Percentiles rank a stretch among this genome's conserved stretches.
These are phyloP conservation scores for Aporrectodea caliginosa DNA, from an alignment of 1,140 invertebrate genomes.

Conservation along the genomic window DNA sequence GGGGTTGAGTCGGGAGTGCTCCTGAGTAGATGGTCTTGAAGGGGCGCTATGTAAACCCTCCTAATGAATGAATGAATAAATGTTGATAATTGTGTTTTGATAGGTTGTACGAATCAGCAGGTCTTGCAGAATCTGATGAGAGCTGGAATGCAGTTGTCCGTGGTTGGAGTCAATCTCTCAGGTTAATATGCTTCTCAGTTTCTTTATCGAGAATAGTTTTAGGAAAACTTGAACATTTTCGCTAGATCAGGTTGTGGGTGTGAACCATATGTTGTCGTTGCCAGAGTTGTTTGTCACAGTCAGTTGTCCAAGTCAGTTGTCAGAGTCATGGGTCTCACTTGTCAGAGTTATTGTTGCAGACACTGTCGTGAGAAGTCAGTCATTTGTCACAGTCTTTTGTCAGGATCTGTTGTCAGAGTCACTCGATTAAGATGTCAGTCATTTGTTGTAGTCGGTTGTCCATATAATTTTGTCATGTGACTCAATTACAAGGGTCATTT, in stretches of 20 bases:
- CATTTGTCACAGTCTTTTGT: not conserved
- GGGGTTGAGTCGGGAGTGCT: not conserved
- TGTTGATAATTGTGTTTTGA: not conserved
- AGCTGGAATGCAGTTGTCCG: not conserved
- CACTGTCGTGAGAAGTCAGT: not conserved
- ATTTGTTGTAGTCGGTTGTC: not conserved
- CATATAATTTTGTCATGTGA: not conserved
- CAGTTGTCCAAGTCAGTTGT: not conserved
- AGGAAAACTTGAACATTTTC: no score
- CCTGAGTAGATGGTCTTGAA: not conserved
- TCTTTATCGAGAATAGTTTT: no score
- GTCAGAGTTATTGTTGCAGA: no score
- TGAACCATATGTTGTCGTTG: not conserved
- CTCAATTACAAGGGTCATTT: not conserved
- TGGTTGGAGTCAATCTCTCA: not conserved
- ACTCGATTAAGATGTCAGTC: not conserved
- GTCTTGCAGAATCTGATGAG: not conserved
- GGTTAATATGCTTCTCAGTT: no score
- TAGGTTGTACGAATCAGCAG: not conserved
- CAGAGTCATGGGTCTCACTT: not conserved
- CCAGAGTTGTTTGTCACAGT: not conserved
- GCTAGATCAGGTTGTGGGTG: not conserved
- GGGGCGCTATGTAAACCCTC: no score
- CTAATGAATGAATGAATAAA: no score
- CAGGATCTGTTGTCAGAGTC: not conserved